Evolutionary conservation across 2,113 vertebrate species (phyloP).

Genomic region (Peromyscus californicus): DNA sequence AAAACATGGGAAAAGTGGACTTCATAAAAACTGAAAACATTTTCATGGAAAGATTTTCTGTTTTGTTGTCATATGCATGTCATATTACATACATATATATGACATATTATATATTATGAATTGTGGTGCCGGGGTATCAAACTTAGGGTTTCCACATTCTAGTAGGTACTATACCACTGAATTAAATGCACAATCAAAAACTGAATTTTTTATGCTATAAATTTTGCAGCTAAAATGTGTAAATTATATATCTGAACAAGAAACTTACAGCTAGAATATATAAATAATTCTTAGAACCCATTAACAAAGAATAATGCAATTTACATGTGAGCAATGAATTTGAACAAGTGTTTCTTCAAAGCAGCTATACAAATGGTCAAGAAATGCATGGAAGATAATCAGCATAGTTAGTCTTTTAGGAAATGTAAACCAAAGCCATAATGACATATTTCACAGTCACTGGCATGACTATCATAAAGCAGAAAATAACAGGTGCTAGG

Average conservation of each 20-base stretch:
- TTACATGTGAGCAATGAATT: background rate
- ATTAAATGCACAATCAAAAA: background rate
- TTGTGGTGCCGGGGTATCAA: background rate
- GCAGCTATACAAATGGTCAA: background rate
- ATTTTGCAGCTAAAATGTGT: background rate
- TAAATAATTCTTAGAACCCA: background rate
- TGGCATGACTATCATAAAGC: background rate
- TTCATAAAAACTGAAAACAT: background rate
- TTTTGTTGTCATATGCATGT: background rate
- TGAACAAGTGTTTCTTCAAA: background rate
- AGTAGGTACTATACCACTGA: background rate
- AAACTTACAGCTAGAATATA: background rate
- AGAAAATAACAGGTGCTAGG: background rate
- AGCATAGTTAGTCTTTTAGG: background rate
- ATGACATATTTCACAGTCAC: background rate
- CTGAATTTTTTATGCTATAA: background rate
- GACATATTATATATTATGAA: no score
- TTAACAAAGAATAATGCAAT: background rate
- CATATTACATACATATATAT: background rate
- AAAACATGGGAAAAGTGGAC: background rate
- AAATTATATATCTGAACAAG: conserved; percentile 1
- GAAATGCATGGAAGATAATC: background rate
- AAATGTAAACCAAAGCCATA: background rate
- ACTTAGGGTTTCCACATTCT: background rate
- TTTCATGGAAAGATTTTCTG: background rate